Evolutionary conservation across 1,140 invertebrate species (phyloP), one percentile per base, ranked within the genome.

Genomic region (Cheumatopsyche charites): DNA sequence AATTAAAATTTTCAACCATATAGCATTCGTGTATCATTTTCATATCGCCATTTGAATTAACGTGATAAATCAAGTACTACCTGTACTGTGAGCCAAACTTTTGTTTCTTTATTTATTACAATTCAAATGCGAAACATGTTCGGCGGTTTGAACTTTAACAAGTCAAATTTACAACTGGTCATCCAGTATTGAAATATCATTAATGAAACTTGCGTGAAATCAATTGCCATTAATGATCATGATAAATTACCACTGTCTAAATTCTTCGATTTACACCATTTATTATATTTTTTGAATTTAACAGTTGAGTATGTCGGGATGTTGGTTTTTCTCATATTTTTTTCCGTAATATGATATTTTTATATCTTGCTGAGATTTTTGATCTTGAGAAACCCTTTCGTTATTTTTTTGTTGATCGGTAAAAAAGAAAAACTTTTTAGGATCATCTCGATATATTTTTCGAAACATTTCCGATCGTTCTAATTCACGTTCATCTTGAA

Each of bases 201-300:
- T 23, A 58, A 58, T 58, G 19, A 58, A 12, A 58, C 21, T 5
- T 23, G 12, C 55, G 21, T 25, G 55, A 58, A 25, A 58, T 58
- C 25, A 23, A 58, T 58, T 58, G 25, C 25, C 21, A 26, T 58
- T 58, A 25, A 55, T 17, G 45, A 2, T 7, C 19, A 52, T 52
- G 47, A 52, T 52, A 17, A 17, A 19, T 52, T 17, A 9, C 29
- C 3, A 36, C 9, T 36, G 15, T 7, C 9, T 52, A 7, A 17
- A 17, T 6, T 17, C 19, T 7, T 13, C 15, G 47, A 52, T 17
- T 9, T 17, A 52, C 47, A 45, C 43, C n/a, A 52, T 36, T 3
- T 36, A 36, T 36, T 3, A 36, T 36, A 4, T 36, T 36, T 4
- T 36, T 36, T 9, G 9, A 4, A 36, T 4, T 36, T 4, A 36